Conservation (phyloP, 2,888 invertebrate genomes). For the Argyresthia albistria region DNA sequence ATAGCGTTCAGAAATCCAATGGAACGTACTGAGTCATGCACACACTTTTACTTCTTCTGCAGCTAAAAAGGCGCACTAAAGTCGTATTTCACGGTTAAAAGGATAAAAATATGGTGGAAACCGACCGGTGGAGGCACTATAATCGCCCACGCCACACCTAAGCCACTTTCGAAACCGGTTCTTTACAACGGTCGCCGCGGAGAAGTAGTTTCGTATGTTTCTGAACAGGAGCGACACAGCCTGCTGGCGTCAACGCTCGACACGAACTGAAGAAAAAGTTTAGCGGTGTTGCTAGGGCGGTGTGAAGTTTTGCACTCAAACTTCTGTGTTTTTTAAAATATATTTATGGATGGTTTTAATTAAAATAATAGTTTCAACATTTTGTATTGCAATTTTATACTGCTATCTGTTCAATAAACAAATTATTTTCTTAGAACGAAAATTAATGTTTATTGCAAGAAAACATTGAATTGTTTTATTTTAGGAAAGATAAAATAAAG, state of each 20-base stretch:
- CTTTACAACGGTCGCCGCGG: conserved; percentile 39
- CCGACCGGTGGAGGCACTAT: background rate
- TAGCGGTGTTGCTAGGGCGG: conserved; percentile 1
- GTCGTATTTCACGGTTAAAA: background rate
- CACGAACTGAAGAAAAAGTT: conserved; percentile 36
- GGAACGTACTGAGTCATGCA: background rate
- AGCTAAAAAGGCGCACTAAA: background rate
- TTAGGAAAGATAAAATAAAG: too few relatives aligned
- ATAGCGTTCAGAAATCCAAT: conserved; percentile 3
- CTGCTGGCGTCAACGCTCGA: conserved; percentile 24
- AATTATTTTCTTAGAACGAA: too few relatives aligned
- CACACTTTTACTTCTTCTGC: conserved; percentile 2
- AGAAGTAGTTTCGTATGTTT: conserved; percentile 41
- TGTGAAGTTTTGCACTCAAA: background rate
- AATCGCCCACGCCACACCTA: conserved; percentile 39
- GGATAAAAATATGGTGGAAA: background rate
- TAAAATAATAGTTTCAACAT: too few relatives aligned
- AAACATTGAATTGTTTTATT: too few relatives aligned
- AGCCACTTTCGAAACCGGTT: conserved; percentile 62
- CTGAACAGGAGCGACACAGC: conserved; percentile 22
- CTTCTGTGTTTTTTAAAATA: too few relatives aligned
- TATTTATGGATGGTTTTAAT: too few relatives aligned
- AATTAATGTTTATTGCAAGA: too few relatives aligned
- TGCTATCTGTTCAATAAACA: too few relatives aligned
- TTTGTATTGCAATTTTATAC: too few relatives aligned